These are phyloP conservation scores for Rhopalosiphum padi DNA, from an alignment of 1,140 invertebrate genomes.

Conservation along the genomic window DNA sequence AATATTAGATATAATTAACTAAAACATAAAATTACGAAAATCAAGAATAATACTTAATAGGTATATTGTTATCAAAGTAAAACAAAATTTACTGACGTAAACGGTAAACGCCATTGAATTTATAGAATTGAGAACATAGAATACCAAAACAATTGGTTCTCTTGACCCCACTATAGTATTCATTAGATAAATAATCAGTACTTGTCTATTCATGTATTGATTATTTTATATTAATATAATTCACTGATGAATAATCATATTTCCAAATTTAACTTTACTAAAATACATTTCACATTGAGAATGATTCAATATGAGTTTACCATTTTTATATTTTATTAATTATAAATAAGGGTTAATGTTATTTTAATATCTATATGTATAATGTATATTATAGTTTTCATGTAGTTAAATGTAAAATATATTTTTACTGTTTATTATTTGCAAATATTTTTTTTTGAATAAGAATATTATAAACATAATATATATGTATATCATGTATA, in stretches of 20 bases:
- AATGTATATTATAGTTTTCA: no score
- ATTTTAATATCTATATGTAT: neutral
- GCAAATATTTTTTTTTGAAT: no score
- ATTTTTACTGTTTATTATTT: no score
- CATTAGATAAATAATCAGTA: neutral
- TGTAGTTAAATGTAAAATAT: no score
- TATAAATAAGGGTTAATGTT: no score
- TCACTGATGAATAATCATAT: neutral
- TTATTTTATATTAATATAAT: neutral
- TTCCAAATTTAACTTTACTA: neutral
- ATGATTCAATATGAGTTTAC: neutral
- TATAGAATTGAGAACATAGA: neutral
- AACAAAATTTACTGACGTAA: neutral
- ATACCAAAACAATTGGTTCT: neutral
- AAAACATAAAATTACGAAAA: neutral
- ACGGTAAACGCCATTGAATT: neutral
- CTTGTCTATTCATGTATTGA: neutral
- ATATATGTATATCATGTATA: neutral
- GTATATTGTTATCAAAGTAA: no score
- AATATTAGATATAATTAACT: neutral
- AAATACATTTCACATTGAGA: neutral
- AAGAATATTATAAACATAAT: no score
- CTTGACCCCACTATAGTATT: neutral
- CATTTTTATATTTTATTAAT: neutral
- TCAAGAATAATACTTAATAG: neutral